Evolutionary conservation across 2,888 invertebrate genomes (phyloP), one percentile per base, ranked within the genome.

Genomic region (Microchrysa polita): DNA sequence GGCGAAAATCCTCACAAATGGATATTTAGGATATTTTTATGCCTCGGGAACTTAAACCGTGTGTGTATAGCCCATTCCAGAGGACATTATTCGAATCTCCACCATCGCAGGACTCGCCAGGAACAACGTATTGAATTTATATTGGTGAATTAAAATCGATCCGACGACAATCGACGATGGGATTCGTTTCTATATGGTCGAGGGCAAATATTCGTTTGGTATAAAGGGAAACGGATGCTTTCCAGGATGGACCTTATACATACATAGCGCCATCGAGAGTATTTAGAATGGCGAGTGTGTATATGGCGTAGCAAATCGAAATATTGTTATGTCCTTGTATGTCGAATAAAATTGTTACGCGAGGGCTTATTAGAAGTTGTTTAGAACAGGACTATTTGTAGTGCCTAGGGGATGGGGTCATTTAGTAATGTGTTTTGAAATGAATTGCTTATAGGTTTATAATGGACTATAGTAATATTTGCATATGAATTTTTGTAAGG

Each of bases 141-240:
- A 72, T 72, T 60, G 72, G 59, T 57, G 72, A 59, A 72, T 72
- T 72, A 72, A 72, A 72, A 72, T 60, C 60, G 72, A 72, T 72
- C 27, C 60, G 23, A n/a, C n/a, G n/a, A 18, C 61, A 61, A 61
- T 61, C 40, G 61, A 61, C 59, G 16, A 23, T 16, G 61, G 34
- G 48, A 40, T 40, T 61, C 61, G 34, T 61, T 61, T 61, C n/a
- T n/a, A n/a, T n/a, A 61, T 23, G 59, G 12, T 12, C 40, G 9
- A 23, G 20, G 9, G 23, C 23, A 61, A n/a, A 12, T 23, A 42
- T 5, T 34, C 27, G 27, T 34, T 34, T 7, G 4, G 27, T 34
- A 34, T 7, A 34, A n/a, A 2, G 27, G 27, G 7, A 34, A 5
- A 34, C 27, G 27, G 27, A 34, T 34, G 7, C 27, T 5, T 34